Base-by-base conservation (phyloP, 2,888 invertebrate genomes). In the Masnerella sp. region DNA sequence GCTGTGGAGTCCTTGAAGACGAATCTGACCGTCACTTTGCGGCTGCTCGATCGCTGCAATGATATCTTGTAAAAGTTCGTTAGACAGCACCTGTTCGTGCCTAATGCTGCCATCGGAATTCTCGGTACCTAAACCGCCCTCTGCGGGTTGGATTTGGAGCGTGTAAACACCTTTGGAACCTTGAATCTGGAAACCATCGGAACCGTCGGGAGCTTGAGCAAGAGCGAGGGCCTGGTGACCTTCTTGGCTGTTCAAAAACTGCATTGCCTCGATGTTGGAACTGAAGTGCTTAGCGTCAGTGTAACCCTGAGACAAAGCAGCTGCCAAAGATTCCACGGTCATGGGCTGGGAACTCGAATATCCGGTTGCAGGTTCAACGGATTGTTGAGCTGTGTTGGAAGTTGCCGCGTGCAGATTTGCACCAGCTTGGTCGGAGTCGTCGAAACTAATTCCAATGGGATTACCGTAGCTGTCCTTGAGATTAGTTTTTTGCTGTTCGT, bases 21-120 rank as follows among this genome's bases (percentile, higher is more conserved):
- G 80, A 15, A 85, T 67, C 0, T 76, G 79, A 5, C 81, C 82
- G 22, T 64, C 30, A 1, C 75, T 75, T 3, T 79, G 81, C 0
- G 94, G 93, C 75, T 94, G 92, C 75, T 95, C 95, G 45, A 95
- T 95, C 0, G 95, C 95, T 71, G 93, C 92, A 1, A 96, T 85
- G 61, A 96, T 95, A 52, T 95, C 94, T 83, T 95, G 94, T 0
- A 95, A 85, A 0, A 96, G 88, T 0, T 93, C 95, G 82, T 95
- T 93, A 0, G 94, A 94, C 0, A 95, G 86, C 0, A 95, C 90
- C 84, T 95, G 93, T 9, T 93, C 93, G 79, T 95, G 95, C 8
- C 88, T 87, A 51, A 94, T 91, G 15, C 82, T 90, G 76, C 90
- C 89, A 5, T 89, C 88, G 2, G 88, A 88, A 14, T 87, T 85